Evolutionary conservation across 2,797 vertebrate genomes (phyloP).

Genomic region (Ibycter americanus): DNA sequence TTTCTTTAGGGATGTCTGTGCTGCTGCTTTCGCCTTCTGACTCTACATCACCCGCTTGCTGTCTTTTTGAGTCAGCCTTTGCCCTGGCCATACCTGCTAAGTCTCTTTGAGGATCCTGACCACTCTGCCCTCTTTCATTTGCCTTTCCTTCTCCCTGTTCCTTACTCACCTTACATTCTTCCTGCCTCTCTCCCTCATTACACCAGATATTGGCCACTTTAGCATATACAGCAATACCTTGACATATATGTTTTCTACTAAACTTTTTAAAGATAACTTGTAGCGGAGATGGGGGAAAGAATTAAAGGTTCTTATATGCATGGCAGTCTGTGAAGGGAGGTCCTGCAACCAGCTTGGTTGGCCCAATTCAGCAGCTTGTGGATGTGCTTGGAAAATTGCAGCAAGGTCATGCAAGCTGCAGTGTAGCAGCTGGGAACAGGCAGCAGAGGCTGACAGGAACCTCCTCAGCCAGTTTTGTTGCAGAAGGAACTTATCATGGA

Average conservation of each 20-base stretch:
- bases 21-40: background rate
- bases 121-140: background rate
- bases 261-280: background rate
- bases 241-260: background rate
- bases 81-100: background rate
- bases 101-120: background rate
- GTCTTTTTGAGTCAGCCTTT: background rate
- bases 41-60: background rate
- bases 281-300: background rate
- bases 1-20: background rate
- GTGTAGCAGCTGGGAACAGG: background rate
- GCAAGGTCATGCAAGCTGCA: background rate
- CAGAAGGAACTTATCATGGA: background rate
- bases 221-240: background rate
- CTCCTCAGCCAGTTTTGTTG: background rate
- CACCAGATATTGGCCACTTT: background rate
- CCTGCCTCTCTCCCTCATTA: background rate
- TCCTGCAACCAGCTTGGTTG: fast-evolving
- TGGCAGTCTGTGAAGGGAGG: background rate
- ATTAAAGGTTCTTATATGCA: background rate
- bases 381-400: background rate
- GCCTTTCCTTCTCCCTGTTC: background rate
- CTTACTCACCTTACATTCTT: background rate
- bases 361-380: background rate
- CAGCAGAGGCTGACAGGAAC: background rate